Base-by-base conservation (phyloP, 2,113 vertebrate species). In the Cynoglossus semilaevis region DNA sequence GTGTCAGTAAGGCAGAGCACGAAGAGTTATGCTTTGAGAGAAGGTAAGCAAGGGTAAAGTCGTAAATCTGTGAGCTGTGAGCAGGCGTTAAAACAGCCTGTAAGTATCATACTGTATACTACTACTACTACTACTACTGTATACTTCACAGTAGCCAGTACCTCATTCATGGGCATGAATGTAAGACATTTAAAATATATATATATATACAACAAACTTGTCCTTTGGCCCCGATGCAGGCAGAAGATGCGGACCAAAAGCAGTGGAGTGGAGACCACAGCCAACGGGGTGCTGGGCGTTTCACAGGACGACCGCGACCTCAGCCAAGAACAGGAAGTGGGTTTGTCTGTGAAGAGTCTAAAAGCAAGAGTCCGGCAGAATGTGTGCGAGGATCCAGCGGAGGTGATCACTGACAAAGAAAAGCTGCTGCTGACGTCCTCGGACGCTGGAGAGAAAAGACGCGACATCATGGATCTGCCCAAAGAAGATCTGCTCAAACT, bases 181-280 rank as follows among this genome's bases (percentile, higher is more conserved):
- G 22, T 29, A 29, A 29, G 22, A 29, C 22, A 29, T n/a, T n/a
- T n/a, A n/a, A n/a, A n/a, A n/a, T n/a, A n/a, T n/a, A n/a, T n/a
- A n/a, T n/a, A n/a, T n/a, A 29, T 6, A 29, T 29, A 29, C 22
- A 29, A 29, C 22, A 29, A 29, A 29, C 41, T 61, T 9, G 6
- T 67, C n/a, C n/a, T 74, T 43, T 76, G 16, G 68, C 54, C 61
- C 77, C 79, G 68, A 9, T 86, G 36, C 85, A 96, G 94, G 88
- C 83, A 70, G 88, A 92, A 84, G 71, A 99, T 99, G 97, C 93
- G 96, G 84, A 97, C 97, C 73, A 93, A 94, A 91, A 94, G 92
- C 87, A 94, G 91, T 70, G 88, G 89, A 19, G 89, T 90, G 63
- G 93, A 95, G 72, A 91, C 74, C 80, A 88, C 93, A 10, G 85